Evolutionary conservation across 2,113 vertebrate species (phyloP), one percentile per base, ranked within the genome.

Genomic region (Uria lomvia): DNA sequence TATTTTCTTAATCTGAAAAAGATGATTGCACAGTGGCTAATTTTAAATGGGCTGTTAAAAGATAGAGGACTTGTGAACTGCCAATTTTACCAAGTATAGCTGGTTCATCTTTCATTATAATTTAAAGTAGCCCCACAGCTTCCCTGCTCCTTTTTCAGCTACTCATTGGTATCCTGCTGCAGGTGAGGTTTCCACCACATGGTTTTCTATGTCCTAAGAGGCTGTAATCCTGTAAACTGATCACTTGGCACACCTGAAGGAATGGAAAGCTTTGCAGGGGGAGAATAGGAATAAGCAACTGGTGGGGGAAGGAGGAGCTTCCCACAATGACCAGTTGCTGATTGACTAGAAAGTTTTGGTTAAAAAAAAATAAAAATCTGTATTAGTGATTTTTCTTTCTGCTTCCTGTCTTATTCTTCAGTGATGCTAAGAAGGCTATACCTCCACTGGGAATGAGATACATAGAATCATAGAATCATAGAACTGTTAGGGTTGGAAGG

Each of bases 101-200:
- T 60, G 4, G 16, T 63, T 80, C 38, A 38, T 60, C 34, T 85
- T 75, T 62, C 34, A 27, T 52, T 63, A 9, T 58, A 52, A 71
- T 74, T 56, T 76, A 9, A 76, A 80, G 11, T 34, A 76, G 3
- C 4, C 9, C 34, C 52, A 17, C 11, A 27, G 6, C 7, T 74
- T 9, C 11, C 18, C 15, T 65, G 8, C 7, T 56, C 18, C 7
- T 65, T 85, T 79, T 87, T 66, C 45, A 77, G 27, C 26, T 34
- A 5, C 8, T 56, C 8, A 3, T 15, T 53, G 1, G 0, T 24
- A 40, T 22, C 6, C 23, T 62, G 15, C 7, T 40, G 30, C 8
- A 73, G 12, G 8, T 67, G 30, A 40, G 14, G n/a, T 66, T 77
- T 84, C 36, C 7, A 43, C 10, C 10, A 30, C 8, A 2, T 30